Evolutionary conservation across 2,888 invertebrate genomes (phyloP).

Genomic region (Rhamnusium bicolor): DNA sequence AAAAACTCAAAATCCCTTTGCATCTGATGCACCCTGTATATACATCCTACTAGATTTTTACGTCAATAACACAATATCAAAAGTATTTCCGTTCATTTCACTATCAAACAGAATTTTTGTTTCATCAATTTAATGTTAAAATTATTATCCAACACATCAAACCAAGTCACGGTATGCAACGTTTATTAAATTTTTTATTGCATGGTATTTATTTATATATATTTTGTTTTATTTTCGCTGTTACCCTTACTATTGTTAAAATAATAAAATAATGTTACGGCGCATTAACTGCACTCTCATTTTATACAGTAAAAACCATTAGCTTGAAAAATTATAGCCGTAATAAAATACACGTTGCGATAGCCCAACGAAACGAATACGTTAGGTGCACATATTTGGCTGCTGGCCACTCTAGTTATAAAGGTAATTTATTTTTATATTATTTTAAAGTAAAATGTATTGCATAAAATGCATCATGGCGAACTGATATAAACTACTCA

Average conservation of each 20-base stretch:
- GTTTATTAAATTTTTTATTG: no score
- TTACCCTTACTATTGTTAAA: conserved; percentile 6
- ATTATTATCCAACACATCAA: no score
- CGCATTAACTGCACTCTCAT: conserved; percentile 1
- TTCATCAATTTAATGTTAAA: no score
- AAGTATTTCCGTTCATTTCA: no score
- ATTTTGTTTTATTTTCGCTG: not conserved
- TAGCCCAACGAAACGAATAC: not conserved
- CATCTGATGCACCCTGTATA: no score
- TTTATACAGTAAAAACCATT: conserved; percentile 5
- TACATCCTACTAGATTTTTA: no score
- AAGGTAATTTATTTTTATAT: not conserved
- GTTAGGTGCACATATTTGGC: not conserved
- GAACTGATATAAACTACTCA: no score
- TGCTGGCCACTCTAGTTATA: not conserved
- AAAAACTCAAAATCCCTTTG: no score
- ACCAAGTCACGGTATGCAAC: no score
- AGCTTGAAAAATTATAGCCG: conserved; percentile 10
- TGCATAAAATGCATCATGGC: no score
- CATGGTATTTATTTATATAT: not conserved
- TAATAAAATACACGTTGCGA: conserved; percentile 1
- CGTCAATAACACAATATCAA: no score
- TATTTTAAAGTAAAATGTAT: not conserved
- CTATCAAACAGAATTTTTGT: no score
- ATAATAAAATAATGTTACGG: conserved; percentile 14